Percentiles rank a stretch among this genome's conserved stretches.
These are phyloP conservation scores for Phortica magna DNA, from an alignment of 2,888 invertebrate species.

Conservation along the genomic window DNA sequence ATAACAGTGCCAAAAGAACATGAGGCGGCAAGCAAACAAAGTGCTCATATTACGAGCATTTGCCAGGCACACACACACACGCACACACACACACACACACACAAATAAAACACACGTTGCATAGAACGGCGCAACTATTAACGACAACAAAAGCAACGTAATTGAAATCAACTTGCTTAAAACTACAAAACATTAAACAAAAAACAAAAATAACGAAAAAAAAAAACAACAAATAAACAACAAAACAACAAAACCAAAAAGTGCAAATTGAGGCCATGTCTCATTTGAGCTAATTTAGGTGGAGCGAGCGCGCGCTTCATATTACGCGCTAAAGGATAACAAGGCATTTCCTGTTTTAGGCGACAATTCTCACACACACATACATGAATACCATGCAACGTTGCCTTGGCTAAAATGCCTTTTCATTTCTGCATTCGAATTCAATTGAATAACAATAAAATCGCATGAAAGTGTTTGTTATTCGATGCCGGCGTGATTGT, in stretches of 20 bases:
- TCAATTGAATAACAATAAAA: conserved; percentile 76
- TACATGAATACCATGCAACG: conserved; percentile 1
- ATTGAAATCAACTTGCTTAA: conserved; percentile 47
- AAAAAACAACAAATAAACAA: not conserved
- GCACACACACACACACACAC: conserved; percentile 29
- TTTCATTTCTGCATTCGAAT: conserved; percentile 56
- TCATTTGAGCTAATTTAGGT: conserved; percentile 58
- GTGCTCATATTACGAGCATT: conserved; percentile 60
- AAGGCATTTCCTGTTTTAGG: conserved; percentile 66
- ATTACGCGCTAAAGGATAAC: conserved; percentile 53
- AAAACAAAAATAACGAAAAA: not conserved
- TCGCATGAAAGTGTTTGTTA: conserved; percentile 58
- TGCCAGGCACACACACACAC: conserved; percentile 35
- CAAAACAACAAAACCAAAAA: conserved; percentile 19
- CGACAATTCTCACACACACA: conserved; percentile 67
- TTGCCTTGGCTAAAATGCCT: conserved; percentile 21
- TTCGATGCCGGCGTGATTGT: conserved; percentile 70
- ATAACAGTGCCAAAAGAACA: conserved; percentile 63
- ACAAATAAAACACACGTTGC: conserved; percentile 22
- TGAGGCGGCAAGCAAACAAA: conserved; percentile 55
- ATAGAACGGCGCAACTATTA: not conserved
- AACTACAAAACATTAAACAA: not conserved
- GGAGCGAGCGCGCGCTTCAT: conserved; percentile 50
- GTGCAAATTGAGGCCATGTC: conserved; percentile 55
- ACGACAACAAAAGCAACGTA: conserved; percentile 42